A percentile compares a stretch with the other conserved stretches of the same genome.
Conservation (phyloP, 1,140 invertebrate genomes). For the Aphaenogaster floridana region DNA sequence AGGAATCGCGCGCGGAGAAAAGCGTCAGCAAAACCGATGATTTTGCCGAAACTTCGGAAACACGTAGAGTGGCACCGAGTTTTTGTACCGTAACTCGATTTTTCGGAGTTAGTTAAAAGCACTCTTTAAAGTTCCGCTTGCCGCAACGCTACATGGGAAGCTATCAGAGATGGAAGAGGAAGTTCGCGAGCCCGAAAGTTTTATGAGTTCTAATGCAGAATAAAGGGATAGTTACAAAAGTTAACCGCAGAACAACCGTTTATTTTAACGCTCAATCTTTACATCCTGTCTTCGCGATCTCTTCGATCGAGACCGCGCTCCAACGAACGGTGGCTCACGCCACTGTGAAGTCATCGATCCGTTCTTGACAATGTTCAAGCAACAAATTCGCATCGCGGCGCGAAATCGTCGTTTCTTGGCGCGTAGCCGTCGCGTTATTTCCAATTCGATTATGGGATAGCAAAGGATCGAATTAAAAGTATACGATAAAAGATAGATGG, state of each 20-base stretch:
- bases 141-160: conserved; percentile 46
- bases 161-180: conserved; percentile 59
- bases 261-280: conserved; percentile 64
- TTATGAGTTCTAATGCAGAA: conserved; percentile 59
- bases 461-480: conserved; percentile 45
- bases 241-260: conserved; percentile 49
- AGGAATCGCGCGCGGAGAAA: conserved; percentile 26
- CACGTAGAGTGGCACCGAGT: conserved; percentile 54
- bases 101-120: conserved; percentile 63
- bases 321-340: neutral
- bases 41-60: conserved; percentile 49
- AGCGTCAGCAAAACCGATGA: conserved; percentile 50
- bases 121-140: conserved; percentile 54
- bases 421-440: neutral
- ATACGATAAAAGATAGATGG: conserved; percentile 35
- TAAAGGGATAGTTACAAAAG: conserved; percentile 60
- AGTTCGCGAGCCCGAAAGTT: conserved; percentile 41
- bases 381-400: neutral
- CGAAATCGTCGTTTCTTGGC: conserved; percentile 4
- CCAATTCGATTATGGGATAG: conserved; percentile 31
- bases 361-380: neutral
- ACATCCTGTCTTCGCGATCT: conserved; percentile 57
- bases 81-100: conserved; percentile 60
- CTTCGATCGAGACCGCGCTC: neutral
- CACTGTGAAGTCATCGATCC: conserved; percentile 28